Evolutionary conservation across 2,888 invertebrate genomes (phyloP).

Genomic region (Pandemis cinnamomeana): DNA sequence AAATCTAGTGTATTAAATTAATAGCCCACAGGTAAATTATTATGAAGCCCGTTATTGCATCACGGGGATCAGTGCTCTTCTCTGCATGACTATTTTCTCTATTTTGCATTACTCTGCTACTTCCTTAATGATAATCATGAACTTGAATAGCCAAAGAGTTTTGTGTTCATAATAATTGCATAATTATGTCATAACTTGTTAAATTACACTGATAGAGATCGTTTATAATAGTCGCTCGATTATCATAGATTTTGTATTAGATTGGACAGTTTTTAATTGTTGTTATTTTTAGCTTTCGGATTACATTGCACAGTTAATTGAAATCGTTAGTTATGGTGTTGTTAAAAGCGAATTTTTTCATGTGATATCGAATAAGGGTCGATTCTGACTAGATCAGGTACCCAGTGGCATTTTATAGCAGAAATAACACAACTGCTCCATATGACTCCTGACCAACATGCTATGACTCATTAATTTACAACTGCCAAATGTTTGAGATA

Average conservation of each 20-base stretch:
- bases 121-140: slow-evolving; percentile 45
- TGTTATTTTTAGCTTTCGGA: slow-evolving; percentile 39
- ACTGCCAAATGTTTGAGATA: slow-evolving; percentile 17
- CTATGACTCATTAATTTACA: slow-evolving; percentile 38
- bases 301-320: slow-evolving; percentile 12
- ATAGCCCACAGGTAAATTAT: slow-evolving; percentile 51
- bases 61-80: slow-evolving; percentile 43
- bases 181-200: slow-evolving; percentile 19
- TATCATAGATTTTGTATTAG: slow-evolving; percentile 27
- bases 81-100: slow-evolving; percentile 53
- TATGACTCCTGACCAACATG: slow-evolving; percentile 3
- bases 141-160: slow-evolving; percentile 31
- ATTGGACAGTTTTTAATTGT: slow-evolving; percentile 39
- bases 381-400: not conserved
- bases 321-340: slow-evolving; percentile 3
- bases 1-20: slow-evolving; percentile 31
- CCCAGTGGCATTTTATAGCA: slow-evolving; percentile 6
- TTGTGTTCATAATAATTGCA: slow-evolving; percentile 21
- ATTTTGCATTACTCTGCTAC: slow-evolving; percentile 53
- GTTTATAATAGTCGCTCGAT: slow-evolving; percentile 11
- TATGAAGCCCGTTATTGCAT: slow-evolving; percentile 37
- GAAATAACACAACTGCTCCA: slow-evolving; percentile 11
- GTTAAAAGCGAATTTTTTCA: not conserved
- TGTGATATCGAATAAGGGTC: not conserved
- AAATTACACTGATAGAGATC: not conserved